Percentiles rank a stretch among this genome's conserved stretches.
phyloP scores from a whole-genome alignment of 2,113 vertebrate species.

The Oenanthe oenanthe region DNA sequence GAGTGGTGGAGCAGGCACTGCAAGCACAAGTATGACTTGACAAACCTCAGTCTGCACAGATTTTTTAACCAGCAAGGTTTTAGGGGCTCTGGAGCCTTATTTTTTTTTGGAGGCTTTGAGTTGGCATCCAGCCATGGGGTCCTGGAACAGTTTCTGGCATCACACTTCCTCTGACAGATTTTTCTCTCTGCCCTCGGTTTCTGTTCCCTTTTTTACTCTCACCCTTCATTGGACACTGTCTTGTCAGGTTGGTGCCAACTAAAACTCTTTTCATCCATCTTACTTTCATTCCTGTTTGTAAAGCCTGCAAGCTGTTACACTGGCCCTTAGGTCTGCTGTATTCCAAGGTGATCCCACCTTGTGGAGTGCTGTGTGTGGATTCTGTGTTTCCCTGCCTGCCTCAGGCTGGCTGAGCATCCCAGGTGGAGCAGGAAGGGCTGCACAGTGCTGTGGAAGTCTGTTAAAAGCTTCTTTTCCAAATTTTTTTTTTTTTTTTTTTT shows the following conservation, averaged over 20 bases:
- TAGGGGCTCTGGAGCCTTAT: neutral
- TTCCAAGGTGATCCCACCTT: neutral
- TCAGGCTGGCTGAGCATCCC: neutral
- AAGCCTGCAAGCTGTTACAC: neutral
- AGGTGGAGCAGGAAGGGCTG: neutral
- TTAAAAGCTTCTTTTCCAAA: neutral
- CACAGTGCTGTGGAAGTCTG: fast-evolving
- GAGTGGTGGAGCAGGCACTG: neutral
- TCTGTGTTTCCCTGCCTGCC: neutral
- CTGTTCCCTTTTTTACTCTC: neutral
- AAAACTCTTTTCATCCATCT: neutral
- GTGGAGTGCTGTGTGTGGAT: neutral
- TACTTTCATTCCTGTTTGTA: neutral
- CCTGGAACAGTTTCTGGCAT: slow-evolving; percentile 3
- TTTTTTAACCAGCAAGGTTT: neutral
- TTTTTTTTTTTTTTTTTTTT: too few relatives aligned
- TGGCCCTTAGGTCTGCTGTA: neutral
- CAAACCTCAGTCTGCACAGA: neutral
- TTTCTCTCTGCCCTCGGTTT: slow-evolving; percentile 12
- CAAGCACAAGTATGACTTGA: neutral
- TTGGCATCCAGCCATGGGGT: neutral
- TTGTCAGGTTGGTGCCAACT: neutral
- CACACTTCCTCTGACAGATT: neutral
- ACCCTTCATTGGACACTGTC: neutral
- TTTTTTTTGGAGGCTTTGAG: neutral